phyloP scores from a whole-genome alignment of 2,888 invertebrate species.

The Nemotelus pantherinus region DNA sequence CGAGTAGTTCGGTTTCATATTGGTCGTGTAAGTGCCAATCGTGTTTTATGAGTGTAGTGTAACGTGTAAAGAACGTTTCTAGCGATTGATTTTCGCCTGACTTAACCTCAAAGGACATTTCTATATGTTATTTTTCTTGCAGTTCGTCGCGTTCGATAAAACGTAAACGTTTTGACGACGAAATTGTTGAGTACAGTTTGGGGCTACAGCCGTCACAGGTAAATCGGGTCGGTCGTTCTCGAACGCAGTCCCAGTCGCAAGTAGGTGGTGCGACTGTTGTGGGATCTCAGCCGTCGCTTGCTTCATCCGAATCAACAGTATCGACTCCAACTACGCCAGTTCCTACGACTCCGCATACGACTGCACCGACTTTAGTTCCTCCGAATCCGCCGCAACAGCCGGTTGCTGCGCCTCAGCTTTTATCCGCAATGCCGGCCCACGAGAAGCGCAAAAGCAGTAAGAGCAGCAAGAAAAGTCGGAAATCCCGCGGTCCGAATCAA shows the following conservation, averaged over 20 bases:
- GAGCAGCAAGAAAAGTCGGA: slow-evolving; percentile 53
- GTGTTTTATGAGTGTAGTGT: slow-evolving; percentile 1
- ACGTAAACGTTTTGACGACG: slow-evolving; percentile 95
- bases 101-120: background rate
- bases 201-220: slow-evolving; percentile 69
- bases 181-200: slow-evolving; percentile 91
- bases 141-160: slow-evolving; percentile 95
- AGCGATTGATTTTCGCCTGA: background rate
- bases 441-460: slow-evolving; percentile 52
- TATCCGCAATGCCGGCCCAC: slow-evolving; percentile 52
- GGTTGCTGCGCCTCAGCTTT: slow-evolving; percentile 54
- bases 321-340: slow-evolving; percentile 46
- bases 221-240: slow-evolving; percentile 61
- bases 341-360: slow-evolving; percentile 44
- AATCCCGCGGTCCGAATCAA: slow-evolving; percentile 58
- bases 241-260: slow-evolving; percentile 66
- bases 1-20: slow-evolving; percentile 1
- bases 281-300: slow-evolving; percentile 28
- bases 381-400: slow-evolving; percentile 42
- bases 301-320: slow-evolving; percentile 48
- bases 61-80: slow-evolving; percentile 4
- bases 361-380: background rate
- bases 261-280: background rate
- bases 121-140: slow-evolving; percentile 9
- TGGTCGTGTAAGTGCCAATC: background rate